Conservation (phyloP, 2,888 invertebrate species). For the Drosophila siamana region DNA sequence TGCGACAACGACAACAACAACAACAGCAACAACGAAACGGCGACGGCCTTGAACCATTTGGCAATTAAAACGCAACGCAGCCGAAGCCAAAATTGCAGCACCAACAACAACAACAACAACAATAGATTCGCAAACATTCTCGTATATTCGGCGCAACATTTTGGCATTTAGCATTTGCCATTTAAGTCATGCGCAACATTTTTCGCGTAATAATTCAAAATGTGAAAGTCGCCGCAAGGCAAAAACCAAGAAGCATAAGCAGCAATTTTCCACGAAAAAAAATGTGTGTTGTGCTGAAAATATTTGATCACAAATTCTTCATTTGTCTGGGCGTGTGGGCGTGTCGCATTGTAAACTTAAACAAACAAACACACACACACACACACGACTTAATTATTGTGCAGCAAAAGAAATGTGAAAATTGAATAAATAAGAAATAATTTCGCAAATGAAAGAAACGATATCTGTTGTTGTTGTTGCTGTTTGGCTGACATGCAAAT, state of each 20-base stretch:
- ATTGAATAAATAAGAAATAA: constrained; percentile 16
- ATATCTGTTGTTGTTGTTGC: constrained; percentile 11
- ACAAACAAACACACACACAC: constrained; percentile 3
- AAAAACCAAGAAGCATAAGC: background rate
- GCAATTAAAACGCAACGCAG: constrained; percentile 67
- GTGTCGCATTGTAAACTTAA: constrained; percentile 46
- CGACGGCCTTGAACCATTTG: constrained; percentile 76
- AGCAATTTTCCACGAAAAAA: constrained; percentile 27
- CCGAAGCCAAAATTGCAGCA: constrained; percentile 37
- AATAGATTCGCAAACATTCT: constrained; percentile 10
- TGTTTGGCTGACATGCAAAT: constrained; percentile 49
- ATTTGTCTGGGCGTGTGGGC: constrained; percentile 50
- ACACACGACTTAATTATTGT: constrained; percentile 56
- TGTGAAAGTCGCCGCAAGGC: constrained; percentile 40
- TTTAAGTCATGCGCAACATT: constrained; percentile 17
- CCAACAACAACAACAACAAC: background rate
- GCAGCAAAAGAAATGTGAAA: background rate
- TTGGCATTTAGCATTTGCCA: constrained; percentile 38
- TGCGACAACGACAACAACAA: background rate
- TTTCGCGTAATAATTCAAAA: constrained; percentile 32
- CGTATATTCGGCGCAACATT: background rate
- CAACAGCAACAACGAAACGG: constrained; percentile 8
- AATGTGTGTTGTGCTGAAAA: no score
- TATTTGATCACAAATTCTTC: constrained; percentile 17
- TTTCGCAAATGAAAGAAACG: constrained; percentile 18